Conservation (phyloP, 2,888 invertebrate genomes). For the Harpagoxenus sublaevis region DNA sequence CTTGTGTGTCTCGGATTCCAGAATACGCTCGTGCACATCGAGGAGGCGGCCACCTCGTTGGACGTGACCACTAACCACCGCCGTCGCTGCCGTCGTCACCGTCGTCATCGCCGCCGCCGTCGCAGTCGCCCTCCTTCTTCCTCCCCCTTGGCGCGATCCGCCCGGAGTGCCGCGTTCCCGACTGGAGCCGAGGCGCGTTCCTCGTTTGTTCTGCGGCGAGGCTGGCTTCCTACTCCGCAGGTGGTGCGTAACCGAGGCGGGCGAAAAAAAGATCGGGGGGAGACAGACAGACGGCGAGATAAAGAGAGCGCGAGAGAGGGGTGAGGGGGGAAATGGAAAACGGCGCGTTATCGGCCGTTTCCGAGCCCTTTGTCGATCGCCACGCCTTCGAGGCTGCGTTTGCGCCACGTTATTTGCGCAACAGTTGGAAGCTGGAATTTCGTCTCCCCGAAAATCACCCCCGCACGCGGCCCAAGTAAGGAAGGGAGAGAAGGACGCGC, state of each 20-base stretch:
- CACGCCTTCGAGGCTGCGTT: constrained; percentile 76
- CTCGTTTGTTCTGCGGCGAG: constrained; percentile 62
- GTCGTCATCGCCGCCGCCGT: neutral
- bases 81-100: neutral
- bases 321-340: constrained; percentile 67
- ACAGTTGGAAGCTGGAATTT: constrained; percentile 80
- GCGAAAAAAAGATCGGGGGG: constrained; percentile 32
- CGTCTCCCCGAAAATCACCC: constrained; percentile 65
- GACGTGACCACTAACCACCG: constrained; percentile 11
- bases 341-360: constrained; percentile 76
- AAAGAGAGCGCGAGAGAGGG: constrained; percentile 43
- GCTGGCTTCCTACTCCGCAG: constrained; percentile 58
- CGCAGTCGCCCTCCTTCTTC: neutral
- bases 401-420: constrained; percentile 81
- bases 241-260: constrained; percentile 42
- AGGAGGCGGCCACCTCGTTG: constrained; percentile 42
- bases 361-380: constrained; percentile 75
- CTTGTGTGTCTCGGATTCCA: constrained; percentile 70
- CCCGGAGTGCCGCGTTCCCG: constrained; percentile 53
- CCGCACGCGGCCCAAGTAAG: constrained; percentile 62
- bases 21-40: constrained; percentile 54
- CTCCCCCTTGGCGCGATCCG: constrained; percentile 48
- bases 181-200: constrained; percentile 50
- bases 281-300: constrained; percentile 39
- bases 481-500: constrained; percentile 46